Conservation (phyloP, 2,888 invertebrate species). For the Ethmia dodecea region DNA sequence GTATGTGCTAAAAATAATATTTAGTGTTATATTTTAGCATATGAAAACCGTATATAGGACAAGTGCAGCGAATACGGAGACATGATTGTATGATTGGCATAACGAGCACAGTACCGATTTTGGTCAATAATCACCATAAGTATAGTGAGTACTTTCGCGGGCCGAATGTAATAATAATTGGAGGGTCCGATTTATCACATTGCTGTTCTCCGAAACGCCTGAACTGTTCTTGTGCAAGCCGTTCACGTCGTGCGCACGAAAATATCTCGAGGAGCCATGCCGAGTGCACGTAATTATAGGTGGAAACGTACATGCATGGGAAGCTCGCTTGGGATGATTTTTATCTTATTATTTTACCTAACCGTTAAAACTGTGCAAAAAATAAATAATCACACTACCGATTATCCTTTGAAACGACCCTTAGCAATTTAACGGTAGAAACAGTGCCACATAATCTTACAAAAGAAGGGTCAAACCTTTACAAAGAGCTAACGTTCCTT, state of each 20-base stretch:
- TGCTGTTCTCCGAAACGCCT: constrained; percentile 68
- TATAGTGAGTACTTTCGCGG: constrained; percentile 67
- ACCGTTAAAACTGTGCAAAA: constrained; percentile 60
- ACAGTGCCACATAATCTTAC: constrained; percentile 43
- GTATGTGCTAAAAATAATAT: no score
- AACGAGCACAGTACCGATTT: constrained; percentile 69
- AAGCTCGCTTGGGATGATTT: constrained; percentile 48
- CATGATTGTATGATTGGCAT: constrained; percentile 59
- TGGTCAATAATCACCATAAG: constrained; percentile 72
- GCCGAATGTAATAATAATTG: constrained; percentile 75
- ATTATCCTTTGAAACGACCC: constrained; percentile 45
- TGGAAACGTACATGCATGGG: constrained; percentile 69
- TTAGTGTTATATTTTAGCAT: no score
- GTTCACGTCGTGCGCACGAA: constrained; percentile 72
- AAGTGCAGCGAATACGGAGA: neutral
- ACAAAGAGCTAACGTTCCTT: constrained; percentile 52
- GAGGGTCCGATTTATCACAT: constrained; percentile 75
- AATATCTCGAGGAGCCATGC: constrained; percentile 66
- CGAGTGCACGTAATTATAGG: constrained; percentile 68
- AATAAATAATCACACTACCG: constrained; percentile 47
- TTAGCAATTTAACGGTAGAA: constrained; percentile 42
- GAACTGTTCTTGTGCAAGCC: constrained; percentile 71
- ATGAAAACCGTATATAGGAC: neutral
- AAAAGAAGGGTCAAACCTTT: constrained; percentile 60
- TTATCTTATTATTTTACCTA: constrained; percentile 53